Percentiles rank a stretch among this genome's conserved stretches.
Conservation (phyloP, 2,113 vertebrate species). For the Cinclus cinclus region DNA sequence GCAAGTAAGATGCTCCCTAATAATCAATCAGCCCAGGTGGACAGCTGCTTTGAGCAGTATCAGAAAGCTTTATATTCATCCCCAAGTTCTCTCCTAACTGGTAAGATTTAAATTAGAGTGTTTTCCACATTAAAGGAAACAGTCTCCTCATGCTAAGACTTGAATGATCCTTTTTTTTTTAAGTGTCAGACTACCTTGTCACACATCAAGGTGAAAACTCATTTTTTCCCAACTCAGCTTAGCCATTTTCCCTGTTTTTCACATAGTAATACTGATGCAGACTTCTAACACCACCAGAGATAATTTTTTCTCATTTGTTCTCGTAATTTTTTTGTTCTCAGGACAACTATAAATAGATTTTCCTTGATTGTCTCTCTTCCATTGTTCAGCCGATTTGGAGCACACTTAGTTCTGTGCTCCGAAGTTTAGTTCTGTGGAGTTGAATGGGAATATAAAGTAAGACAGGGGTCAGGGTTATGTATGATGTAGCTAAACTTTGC, state of each 20-base stretch:
- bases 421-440: background rate
- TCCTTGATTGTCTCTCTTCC: background rate
- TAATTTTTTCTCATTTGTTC: background rate
- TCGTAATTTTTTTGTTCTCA: background rate
- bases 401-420: background rate
- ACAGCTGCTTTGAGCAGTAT: background rate
- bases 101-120: background rate
- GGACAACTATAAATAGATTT: background rate
- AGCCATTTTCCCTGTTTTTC: background rate
- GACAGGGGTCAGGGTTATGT: background rate
- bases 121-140: background rate
- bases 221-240: background rate
- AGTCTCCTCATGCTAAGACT: background rate
- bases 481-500: background rate
- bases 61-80: background rate
- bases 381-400: background rate
- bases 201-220: background rate
- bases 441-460: background rate
- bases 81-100: background rate
- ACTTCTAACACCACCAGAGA: background rate
- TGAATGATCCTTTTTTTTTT: background rate
- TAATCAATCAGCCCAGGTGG: background rate
- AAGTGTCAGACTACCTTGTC: background rate
- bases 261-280: background rate
- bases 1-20: background rate